A percentile compares a stretch with the other conserved stretches of the same genome.
phyloP scores from a whole-genome alignment of 2,797 vertebrate genomes.

The Corythornis leucogaster region DNA sequence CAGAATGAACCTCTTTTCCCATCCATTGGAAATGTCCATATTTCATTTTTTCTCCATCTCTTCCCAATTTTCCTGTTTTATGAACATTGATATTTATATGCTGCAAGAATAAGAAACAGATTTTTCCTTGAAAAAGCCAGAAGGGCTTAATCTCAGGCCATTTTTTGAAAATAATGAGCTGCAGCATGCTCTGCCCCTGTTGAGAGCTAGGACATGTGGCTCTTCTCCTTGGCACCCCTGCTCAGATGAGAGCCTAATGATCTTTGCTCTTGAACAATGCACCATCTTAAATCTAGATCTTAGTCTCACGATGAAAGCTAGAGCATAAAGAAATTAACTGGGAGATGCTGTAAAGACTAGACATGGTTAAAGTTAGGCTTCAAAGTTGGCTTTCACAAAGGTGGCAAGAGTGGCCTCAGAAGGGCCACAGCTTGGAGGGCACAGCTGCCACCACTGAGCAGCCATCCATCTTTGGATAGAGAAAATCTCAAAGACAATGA shows the following conservation, averaged over 20 bases:
- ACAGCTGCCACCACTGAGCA: background rate
- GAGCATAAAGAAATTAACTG: background rate
- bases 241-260: background rate
- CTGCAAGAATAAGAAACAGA: background rate
- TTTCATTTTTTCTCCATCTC: background rate
- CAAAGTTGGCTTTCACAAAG: background rate
- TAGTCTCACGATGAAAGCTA: background rate
- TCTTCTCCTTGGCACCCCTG: background rate
- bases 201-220: background rate
- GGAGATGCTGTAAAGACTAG: background rate
- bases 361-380: background rate
- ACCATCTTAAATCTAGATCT: background rate
- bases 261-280: background rate
- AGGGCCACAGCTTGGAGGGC: background rate
- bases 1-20: background rate
- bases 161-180: background rate
- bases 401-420: background rate
- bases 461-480: background rate
- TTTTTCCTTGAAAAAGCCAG: background rate
- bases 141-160: background rate
- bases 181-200: background rate
- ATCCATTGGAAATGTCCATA: background rate
- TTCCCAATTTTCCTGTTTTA: background rate
- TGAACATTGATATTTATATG: background rate
- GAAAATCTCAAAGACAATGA: background rate